Evolutionary conservation across 2,113 vertebrate genomes (phyloP).

Genomic region (Aegithalos caudatus): DNA sequence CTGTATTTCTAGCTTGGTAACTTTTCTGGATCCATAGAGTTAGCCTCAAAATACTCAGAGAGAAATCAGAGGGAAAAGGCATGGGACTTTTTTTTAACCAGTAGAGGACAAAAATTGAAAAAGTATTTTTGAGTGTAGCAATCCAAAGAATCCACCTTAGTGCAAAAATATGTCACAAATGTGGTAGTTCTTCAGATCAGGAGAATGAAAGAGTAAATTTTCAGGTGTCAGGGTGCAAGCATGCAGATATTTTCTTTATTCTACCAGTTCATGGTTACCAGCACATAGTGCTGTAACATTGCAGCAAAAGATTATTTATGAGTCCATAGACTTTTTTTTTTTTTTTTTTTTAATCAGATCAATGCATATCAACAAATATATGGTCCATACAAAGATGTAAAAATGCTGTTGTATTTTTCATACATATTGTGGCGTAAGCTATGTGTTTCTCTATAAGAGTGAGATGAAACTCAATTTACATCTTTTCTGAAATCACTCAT

Average conservation of each 20-base stretch:
- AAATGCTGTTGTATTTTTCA: background rate
- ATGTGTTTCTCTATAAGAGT: background rate
- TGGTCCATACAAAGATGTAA: background rate
- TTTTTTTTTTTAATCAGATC: background rate
- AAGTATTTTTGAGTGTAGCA: background rate
- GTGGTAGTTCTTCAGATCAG: background rate
- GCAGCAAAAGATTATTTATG: background rate
- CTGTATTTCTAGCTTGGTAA: background rate
- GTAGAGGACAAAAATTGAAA: background rate
- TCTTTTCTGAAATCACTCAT: conserved; percentile 5
- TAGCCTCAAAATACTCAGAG: background rate
- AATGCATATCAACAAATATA: background rate
- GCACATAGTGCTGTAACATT: background rate
- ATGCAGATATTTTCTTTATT: background rate
- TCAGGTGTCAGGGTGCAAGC: background rate
- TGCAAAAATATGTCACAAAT: background rate
- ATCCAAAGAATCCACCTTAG: background rate
- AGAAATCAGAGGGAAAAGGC: background rate
- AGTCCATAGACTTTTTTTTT: background rate
- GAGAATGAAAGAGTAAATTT: background rate
- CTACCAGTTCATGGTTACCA: background rate
- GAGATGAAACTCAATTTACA: background rate
- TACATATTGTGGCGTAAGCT: background rate
- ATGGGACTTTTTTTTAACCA: background rate
- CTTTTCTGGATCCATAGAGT: background rate